phyloP scores from a whole-genome alignment of 2,888 invertebrate genomes.

The Dolichopus griseipennis region DNA sequence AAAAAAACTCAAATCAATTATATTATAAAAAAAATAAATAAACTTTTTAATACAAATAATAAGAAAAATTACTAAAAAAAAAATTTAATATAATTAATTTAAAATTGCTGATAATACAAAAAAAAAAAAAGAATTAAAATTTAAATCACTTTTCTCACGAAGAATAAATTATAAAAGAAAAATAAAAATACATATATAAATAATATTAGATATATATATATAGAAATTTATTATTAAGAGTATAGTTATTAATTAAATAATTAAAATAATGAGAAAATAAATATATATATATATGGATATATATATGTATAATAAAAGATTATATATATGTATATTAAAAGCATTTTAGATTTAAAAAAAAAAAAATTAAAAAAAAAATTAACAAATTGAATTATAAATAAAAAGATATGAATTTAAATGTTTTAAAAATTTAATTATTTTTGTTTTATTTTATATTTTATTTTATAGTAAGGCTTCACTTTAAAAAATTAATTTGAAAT shows the following conservation, averaged over 20 bases:
- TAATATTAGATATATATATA: neutral
- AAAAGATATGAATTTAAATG: conserved; percentile 6
- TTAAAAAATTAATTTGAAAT: too few species aligned
- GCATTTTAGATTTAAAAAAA: neutral
- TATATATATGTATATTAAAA: neutral
- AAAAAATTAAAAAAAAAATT: neutral
- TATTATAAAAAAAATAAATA: too few species aligned
- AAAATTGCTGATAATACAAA: neutral
- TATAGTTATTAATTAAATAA: conserved; percentile 1
- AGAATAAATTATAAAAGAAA: neutral
- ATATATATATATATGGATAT: neutral
- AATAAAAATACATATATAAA: neutral
- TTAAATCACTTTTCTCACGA: neutral
- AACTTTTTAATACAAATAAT: too few species aligned
- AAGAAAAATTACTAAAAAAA: too few species aligned
- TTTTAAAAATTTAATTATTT: neutral
- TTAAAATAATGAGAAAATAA: neutral
- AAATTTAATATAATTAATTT: too few species aligned
- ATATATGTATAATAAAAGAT: too few species aligned
- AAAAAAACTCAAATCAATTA: too few species aligned
- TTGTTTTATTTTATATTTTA: neutral
- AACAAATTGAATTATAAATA: conserved; percentile 1
- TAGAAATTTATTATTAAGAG: neutral
- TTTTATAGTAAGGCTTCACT: too few species aligned
- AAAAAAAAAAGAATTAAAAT: neutral